Percentiles rank a stretch among this genome's conserved stretches.
These are phyloP conservation scores for Clarias pachynema DNA, from an alignment of 2,797 vertebrate species.

Conservation along the genomic window DNA sequence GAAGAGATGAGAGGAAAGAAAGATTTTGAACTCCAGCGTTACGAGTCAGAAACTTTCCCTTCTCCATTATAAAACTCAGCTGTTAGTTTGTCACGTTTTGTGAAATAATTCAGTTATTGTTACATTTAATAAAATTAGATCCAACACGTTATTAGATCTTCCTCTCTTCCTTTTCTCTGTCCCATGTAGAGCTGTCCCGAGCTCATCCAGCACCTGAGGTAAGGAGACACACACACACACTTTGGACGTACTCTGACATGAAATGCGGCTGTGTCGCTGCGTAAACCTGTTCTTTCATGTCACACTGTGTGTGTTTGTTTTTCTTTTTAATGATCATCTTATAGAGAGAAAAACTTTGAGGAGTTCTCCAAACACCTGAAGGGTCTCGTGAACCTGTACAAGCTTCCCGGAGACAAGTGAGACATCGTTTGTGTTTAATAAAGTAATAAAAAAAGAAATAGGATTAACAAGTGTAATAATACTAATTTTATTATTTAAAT, in stretches of 20 bases:
- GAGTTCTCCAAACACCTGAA: conserved; percentile 98
- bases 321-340: neutral
- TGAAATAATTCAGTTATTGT: neutral
- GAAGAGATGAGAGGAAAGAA: too few species aligned
- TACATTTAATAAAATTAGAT: neutral
- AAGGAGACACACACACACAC: conserved; percentile 56
- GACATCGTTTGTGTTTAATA: conserved; percentile 49
- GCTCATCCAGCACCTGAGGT: conserved; percentile 93
- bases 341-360: conserved; percentile 96
- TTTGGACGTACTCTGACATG: neutral
- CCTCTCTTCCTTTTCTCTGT: conserved; percentile 23
- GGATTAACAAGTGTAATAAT: neutral
- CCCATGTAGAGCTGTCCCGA: conserved; percentile 89
- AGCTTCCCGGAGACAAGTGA: conserved; percentile 97
- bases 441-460: too few species aligned
- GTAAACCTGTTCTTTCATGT: neutral
- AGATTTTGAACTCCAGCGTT: too few species aligned
- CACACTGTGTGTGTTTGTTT: neutral
- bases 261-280: neutral
- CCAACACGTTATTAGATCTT: neutral
- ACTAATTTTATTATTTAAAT: neutral
- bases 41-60: neutral
- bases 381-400: conserved; percentile 95
- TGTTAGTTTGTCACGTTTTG: neutral
- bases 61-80: neutral